Evolutionary conservation across 2,113 vertebrate species (phyloP).

Genomic region (Rhadina sibilatrix): DNA sequence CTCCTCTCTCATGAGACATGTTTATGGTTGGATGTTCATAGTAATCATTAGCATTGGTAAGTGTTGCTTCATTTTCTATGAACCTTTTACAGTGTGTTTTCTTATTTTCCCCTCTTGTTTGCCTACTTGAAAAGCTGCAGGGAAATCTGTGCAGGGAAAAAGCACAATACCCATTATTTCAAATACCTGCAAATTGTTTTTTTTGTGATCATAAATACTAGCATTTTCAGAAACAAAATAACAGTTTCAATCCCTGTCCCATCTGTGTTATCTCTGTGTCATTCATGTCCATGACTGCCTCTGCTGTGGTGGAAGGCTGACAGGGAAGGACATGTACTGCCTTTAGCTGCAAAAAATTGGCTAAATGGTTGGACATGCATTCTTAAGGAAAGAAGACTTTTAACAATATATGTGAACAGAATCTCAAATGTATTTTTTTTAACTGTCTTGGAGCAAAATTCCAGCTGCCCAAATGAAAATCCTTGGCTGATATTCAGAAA

Average conservation of each 20-base stretch:
- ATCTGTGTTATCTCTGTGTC: background rate
- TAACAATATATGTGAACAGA: background rate
- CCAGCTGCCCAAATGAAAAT: background rate
- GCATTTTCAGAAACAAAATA: background rate
- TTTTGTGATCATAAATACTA: background rate
- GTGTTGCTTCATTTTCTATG: background rate
- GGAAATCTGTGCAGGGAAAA: background rate
- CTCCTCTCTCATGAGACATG: background rate
- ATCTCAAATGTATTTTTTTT: background rate
- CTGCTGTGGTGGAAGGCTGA: background rate
- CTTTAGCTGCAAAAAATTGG: background rate
- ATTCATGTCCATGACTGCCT: background rate
- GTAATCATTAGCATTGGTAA: background rate
- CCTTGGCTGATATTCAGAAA: background rate
- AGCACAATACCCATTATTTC: background rate
- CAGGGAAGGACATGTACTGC: background rate
- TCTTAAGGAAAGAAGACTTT: background rate
- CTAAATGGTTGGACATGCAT: background rate
- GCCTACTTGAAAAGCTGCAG: background rate
- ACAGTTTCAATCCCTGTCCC: background rate
- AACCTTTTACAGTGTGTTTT: background rate
- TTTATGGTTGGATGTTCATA: background rate
- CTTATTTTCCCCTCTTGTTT: background rate
- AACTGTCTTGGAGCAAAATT: background rate
- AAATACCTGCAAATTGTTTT: background rate